Evolutionary conservation across 1,140 invertebrate genomes (phyloP), one percentile per base, ranked within the genome.

Genomic region (Micrasema minimum): DNA sequence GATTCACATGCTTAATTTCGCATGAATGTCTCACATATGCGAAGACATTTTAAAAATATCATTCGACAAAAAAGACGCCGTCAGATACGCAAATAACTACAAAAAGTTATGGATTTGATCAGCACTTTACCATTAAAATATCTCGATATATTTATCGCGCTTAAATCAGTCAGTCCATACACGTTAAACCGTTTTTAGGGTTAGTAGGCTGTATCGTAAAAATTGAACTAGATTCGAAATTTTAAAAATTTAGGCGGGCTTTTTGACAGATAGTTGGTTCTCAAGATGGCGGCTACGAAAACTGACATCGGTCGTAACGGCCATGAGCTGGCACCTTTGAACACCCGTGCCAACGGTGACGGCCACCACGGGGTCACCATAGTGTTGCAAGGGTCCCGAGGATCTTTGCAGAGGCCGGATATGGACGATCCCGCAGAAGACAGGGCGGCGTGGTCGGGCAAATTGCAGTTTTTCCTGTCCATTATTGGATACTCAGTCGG

Each of bases 401-500:
- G 83, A 26, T 81, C 80, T 7, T 51, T 83, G 23, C 80, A 80
- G 74, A 74, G 79, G 46, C 48, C 57, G 22, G 78, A 75, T 64
- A 83, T 82, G n/a, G 80, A 82, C 0, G 79, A 81, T 0, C 85
- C 84, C 2, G 80, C 84, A 62, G 86, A 87, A 16, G 90, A 92
- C 67, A 82, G 92, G 9, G 91, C 92, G 2, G 90, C 90, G 69
- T 93, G 92, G 91, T 90, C 89, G 46, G 90, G 90, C 46, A 95
- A 96, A 79, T 88, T 94, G 84, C 94, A 96, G 82, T 97, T 96
- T 81, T 93, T 96, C 82, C 87, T 97, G 71, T 93, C 92, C 72
- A 94, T 95, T 80, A 94, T 96, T 55, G 93, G 94, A 0, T 95
- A 95, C 81, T 94, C 93, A 41, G 93, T 96, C 5, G 94, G 94